Conservation (phyloP, 2,888 invertebrate species). For the Brenthis hecate region DNA sequence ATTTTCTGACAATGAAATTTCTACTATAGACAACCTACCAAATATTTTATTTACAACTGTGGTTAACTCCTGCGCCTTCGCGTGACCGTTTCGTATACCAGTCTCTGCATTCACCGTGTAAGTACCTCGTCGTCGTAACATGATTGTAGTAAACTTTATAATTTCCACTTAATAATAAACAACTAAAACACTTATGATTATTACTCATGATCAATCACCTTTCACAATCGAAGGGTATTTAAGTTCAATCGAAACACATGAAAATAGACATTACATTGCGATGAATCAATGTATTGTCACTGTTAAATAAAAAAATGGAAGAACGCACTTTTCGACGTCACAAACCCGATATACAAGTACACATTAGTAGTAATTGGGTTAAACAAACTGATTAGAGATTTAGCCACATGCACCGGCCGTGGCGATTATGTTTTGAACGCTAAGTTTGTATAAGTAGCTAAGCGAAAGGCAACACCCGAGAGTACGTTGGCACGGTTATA, state of each 20-base stretch:
- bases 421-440: constrained; percentile 53
- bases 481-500: constrained; percentile 72
- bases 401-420: constrained; percentile 67
- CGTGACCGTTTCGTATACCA: constrained; percentile 52
- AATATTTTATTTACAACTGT: constrained; percentile 55
- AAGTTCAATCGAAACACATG: constrained; percentile 6
- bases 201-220: constrained; percentile 37
- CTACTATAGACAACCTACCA: constrained; percentile 51
- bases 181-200: constrained; percentile 29
- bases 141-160: constrained; percentile 49
- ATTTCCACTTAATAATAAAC: constrained; percentile 40
- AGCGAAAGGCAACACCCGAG: constrained; percentile 78
- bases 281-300: constrained; percentile 40
- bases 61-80: constrained; percentile 52
- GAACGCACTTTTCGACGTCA: constrained; percentile 23
- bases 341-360: constrained; percentile 46
- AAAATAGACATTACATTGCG: constrained; percentile 31
- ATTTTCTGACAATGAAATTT: not conserved
- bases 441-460: constrained; percentile 56
- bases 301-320: constrained; percentile 40
- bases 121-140: constrained; percentile 73
- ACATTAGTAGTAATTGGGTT: constrained; percentile 65
- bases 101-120: constrained; percentile 73
- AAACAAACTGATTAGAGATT: constrained; percentile 62
- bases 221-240: constrained; percentile 1